phyloP scores from a whole-genome alignment of 2,113 vertebrate species.

The Odobenus rosmarus region DNA sequence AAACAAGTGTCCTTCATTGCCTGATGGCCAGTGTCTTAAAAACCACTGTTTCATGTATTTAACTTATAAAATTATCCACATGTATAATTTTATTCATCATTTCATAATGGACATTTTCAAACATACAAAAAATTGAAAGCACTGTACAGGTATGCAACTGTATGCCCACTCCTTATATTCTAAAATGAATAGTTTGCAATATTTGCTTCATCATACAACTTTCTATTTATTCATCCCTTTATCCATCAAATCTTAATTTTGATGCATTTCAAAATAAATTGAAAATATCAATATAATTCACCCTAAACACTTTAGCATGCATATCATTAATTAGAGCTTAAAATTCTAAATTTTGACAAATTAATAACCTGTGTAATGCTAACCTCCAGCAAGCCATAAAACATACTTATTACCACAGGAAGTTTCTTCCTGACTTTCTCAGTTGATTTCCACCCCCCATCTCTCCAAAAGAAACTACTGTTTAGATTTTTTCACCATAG shows the following conservation, averaged over 20 bases:
- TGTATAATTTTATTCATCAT: slow-evolving; percentile 36
- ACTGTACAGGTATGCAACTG: not conserved
- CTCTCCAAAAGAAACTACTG: not conserved
- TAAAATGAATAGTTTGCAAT: not conserved
- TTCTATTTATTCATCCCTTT: not conserved
- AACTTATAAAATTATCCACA: slow-evolving; percentile 8
- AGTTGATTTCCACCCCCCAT: not conserved
- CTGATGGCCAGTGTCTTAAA: not conserved
- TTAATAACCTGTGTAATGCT: not conserved
- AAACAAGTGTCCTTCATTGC: not conserved
- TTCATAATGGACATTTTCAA: not conserved
- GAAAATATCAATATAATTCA: not conserved
- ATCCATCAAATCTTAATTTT: not conserved
- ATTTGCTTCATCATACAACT: not conserved
- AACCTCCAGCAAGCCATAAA: not conserved
- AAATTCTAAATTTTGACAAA: slow-evolving; percentile 15
- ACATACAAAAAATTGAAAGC: not conserved
- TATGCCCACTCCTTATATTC: not conserved
- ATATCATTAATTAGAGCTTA: not conserved
- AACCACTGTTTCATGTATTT: not conserved
- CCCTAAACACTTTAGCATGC: not conserved
- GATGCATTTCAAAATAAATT: not conserved
- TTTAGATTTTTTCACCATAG: not conserved
- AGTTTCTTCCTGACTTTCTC: not conserved
- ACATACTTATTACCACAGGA: not conserved